Evolutionary conservation across 2,797 vertebrate genomes (phyloP).

Genomic region (Tolypeutes matacus): DNA sequence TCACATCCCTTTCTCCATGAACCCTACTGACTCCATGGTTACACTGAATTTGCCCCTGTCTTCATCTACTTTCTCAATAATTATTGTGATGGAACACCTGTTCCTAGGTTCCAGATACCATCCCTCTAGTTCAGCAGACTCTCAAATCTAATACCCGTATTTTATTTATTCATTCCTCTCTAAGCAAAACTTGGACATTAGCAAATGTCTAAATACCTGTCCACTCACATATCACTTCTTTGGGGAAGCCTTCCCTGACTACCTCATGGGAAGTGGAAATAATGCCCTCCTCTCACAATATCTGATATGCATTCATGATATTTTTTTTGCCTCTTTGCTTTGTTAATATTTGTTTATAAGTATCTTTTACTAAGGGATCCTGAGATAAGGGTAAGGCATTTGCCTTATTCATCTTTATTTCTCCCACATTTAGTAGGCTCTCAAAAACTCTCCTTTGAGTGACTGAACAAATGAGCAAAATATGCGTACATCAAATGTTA

Average conservation of each 20-base stretch:
- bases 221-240: neutral
- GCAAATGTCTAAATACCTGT: neutral
- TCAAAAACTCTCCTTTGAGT: constrained; percentile 55
- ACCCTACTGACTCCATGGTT: accelerated
- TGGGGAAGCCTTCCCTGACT: neutral
- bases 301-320: neutral
- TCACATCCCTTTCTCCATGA: neutral
- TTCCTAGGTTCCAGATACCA: neutral
- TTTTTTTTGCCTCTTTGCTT: neutral
- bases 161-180: neutral
- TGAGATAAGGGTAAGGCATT: neutral
- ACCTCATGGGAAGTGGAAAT: neutral
- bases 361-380: neutral
- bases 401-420: constrained; percentile 61
- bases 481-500: constrained; percentile 77
- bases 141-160: neutral
- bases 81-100: too few relatives aligned
- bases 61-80: neutral
- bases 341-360: neutral
- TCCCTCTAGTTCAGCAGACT: neutral
- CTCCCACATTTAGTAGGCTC: neutral
- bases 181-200: neutral
- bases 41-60: neutral
- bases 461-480: constrained; percentile 66
- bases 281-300: neutral